These are phyloP conservation scores for Pomacea maculata DNA, from an alignment of 1,140 invertebrate genomes.

Conservation along the genomic window DNA sequence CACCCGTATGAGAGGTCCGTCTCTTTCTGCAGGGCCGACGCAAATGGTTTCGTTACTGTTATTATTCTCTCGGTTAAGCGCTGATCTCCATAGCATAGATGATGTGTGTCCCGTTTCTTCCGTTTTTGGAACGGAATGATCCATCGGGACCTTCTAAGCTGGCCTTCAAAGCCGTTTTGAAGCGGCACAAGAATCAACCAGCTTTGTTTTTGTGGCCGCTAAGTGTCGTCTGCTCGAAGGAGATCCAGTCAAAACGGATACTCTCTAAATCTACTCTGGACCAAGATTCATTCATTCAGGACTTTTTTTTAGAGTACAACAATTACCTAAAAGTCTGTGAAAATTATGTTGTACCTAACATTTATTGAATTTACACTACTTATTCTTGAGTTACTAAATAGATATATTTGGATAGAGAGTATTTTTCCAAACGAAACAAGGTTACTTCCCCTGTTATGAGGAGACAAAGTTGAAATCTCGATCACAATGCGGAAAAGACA, in stretches of 20 bases:
- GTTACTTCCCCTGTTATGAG: no score
- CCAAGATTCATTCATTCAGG: neutral
- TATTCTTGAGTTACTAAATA: no score
- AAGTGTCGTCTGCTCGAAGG: conserved; percentile 25
- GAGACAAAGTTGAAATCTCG: no score
- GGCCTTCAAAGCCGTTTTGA: conserved; percentile 23
- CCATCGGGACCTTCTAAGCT: conserved; percentile 32
- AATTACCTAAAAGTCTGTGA: neutral
- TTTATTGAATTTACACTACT: no score
- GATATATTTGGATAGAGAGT: no score
- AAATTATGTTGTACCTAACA: neutral
- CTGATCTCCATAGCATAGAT: conserved; percentile 28
- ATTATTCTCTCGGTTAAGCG: conserved; percentile 34
- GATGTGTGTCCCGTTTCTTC: conserved; percentile 36
- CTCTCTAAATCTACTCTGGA: conserved; percentile 4
- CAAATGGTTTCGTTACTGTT: conserved; percentile 38
- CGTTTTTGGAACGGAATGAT: conserved; percentile 34
- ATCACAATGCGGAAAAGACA: conserved; percentile 1
- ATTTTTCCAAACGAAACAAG: no score
- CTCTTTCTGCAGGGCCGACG: conserved; percentile 28
- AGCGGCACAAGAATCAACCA: conserved; percentile 17
- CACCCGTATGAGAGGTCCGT: conserved; percentile 44
- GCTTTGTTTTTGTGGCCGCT: conserved; percentile 22
- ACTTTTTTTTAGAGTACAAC: neutral
- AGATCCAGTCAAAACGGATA: conserved; percentile 18